These are phyloP conservation scores for Scelioninae gen. 1 DNA, from an alignment of 2,888 invertebrate genomes.

Conservation along the genomic window DNA sequence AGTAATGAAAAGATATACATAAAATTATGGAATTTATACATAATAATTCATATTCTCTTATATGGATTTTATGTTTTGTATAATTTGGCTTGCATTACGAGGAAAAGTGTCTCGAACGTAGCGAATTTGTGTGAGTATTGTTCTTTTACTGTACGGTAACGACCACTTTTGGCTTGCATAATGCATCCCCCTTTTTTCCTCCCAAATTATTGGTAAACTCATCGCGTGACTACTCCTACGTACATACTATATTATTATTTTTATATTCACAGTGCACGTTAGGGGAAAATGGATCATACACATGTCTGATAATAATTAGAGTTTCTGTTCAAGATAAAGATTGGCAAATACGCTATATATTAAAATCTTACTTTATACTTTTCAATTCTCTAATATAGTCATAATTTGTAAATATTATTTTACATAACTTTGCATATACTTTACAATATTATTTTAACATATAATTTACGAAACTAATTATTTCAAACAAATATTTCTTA, in stretches of 20 bases:
- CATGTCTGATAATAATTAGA: conserved; percentile 50
- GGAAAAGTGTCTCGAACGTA: conserved; percentile 28
- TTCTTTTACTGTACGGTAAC: conserved; percentile 49
- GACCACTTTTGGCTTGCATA: conserved; percentile 55
- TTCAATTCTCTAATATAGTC: not conserved
- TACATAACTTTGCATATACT: not conserved
- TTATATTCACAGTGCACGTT: conserved; percentile 42
- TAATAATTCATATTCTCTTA: conserved; percentile 6
- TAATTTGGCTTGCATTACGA: conserved; percentile 4
- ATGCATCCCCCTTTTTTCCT: conserved; percentile 56
- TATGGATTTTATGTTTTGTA: conserved; percentile 4
- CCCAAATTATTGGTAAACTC: conserved; percentile 61
- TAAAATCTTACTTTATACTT: conserved; percentile 28
- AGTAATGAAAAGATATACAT: too few species aligned
- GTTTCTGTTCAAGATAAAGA: conserved; percentile 36
- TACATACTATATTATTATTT: conserved; percentile 60
- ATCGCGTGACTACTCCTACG: conserved; percentile 64
- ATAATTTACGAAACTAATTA: too few species aligned
- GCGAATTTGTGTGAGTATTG: conserved; percentile 42
- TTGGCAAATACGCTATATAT: conserved; percentile 13
- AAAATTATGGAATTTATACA: not conserved
- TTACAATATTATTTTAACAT: too few species aligned
- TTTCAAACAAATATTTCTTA: too few species aligned
- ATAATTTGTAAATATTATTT: not conserved
- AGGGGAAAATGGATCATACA: conserved; percentile 53